Evolutionary conservation across 2,888 invertebrate species (phyloP), one percentile per base, ranked within the genome.

Genomic region (Taphrorychus bicolor): DNA sequence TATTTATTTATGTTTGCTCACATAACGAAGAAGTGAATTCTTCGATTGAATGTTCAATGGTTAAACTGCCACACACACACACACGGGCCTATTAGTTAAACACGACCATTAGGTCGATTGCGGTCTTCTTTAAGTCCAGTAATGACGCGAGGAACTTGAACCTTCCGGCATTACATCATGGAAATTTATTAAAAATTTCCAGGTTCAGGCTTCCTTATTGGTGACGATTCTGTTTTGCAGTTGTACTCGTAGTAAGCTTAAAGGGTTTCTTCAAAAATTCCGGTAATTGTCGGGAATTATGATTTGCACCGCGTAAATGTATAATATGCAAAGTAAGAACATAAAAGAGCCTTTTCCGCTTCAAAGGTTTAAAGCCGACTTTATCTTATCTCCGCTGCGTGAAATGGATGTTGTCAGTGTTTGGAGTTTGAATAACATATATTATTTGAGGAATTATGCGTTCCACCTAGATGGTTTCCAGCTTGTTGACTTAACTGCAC

Each of bases 1-100:
- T 19, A 61, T 42, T 14, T 24, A 56, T 40, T 54, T 54, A 54
- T 53, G 32, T 45, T 16, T n/a, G 32, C 42, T 48, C 21, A 7
- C 42, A 16, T 14, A 14, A 45, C 5, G 17, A n/a, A 5, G 14
- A 14, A 5, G 14, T 14, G 11, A 45, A 16, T 45, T 5, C 7
- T 16, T 17, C 17, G 45, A 16, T 45, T 7, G 14, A 2, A 45
- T 16, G 9, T 45, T 45, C 45, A 14, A 45, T 45, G 45, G 14
- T 45, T 45, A 5, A 14, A 45, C 14, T n/a, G 45, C 45, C 45
- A 45, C 45, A 45, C 45, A 45, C 14, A 14, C 45, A 45, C 45
- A 45, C 45, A 45, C 14, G 17, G 14, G 45, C 14, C 14, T 45
- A 45, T 45, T 45, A 45, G 45, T 17, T 45, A 45, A 5, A 45